These are phyloP conservation scores for Latrodectus geometricus DNA, from an alignment of 1,140 invertebrate species.

Conservation along the genomic window DNA sequence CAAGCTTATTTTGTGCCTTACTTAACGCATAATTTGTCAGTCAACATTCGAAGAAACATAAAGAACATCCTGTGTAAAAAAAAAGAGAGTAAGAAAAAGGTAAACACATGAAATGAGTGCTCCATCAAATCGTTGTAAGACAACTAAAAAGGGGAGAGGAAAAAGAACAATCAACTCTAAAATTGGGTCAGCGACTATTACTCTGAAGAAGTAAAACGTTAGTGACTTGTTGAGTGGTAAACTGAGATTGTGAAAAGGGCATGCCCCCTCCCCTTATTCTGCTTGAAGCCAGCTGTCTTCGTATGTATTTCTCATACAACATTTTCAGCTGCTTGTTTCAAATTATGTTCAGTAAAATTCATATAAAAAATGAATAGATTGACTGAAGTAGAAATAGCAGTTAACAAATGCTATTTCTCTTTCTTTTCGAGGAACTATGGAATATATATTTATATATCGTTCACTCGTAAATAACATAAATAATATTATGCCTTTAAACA, in stretches of 20 bases:
- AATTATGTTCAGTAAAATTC: constrained; percentile 1
- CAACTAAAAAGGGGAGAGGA: background rate
- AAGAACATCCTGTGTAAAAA: background rate
- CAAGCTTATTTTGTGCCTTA: background rate
- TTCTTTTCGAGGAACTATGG: too few species aligned
- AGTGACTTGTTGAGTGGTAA: constrained; percentile 8
- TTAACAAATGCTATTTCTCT: too few species aligned
- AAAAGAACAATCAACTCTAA: background rate
- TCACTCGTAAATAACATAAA: too few species aligned
- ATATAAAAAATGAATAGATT: background rate
- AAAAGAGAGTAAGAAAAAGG: background rate
- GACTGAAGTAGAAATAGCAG: background rate
- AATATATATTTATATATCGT: too few species aligned
- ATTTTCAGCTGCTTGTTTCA: constrained; percentile 56
- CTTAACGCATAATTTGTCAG: background rate
- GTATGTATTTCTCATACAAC: constrained; percentile 30
- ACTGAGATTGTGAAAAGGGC: constrained; percentile 22
- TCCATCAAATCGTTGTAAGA: background rate
- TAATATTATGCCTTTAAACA: too few species aligned
- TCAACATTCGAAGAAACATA: background rate
- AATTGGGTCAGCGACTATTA: constrained; percentile 26
- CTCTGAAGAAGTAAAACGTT: constrained; percentile 31
- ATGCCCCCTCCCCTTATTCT: background rate
- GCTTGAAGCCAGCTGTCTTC: constrained; percentile 34
- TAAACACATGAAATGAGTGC: background rate